These are phyloP conservation scores for Crioceris asparagi DNA, from an alignment of 2,888 invertebrate genomes.

Conservation along the genomic window DNA sequence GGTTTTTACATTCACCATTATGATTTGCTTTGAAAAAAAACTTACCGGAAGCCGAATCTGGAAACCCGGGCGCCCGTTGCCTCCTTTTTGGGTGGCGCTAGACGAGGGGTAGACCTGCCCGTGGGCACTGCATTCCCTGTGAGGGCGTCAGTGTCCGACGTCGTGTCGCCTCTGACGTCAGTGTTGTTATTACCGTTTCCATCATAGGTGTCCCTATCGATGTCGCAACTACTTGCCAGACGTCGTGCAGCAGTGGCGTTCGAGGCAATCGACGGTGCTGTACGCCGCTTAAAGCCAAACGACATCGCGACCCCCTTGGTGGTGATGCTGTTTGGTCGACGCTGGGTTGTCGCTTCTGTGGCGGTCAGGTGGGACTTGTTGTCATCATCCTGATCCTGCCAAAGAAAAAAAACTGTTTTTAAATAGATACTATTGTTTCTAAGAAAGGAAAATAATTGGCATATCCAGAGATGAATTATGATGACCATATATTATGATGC, in stretches of 20 bases:
- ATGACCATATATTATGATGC: too few species aligned
- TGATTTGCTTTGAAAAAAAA: constrained; percentile 1
- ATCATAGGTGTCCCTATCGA: constrained; percentile 35
- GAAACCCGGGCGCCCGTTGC: constrained; percentile 52
- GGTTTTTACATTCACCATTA: too few species aligned
- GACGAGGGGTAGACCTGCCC: constrained; percentile 53
- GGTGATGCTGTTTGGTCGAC: too few species aligned
- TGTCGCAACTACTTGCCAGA: constrained; percentile 39
- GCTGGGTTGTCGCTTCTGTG: constrained; percentile 37
- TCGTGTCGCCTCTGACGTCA: constrained; percentile 34
- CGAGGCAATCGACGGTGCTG: constrained; percentile 36
- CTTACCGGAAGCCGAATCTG: constrained; percentile 65
- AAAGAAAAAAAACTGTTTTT: constrained; percentile 9
- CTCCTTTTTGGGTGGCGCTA: constrained; percentile 59
- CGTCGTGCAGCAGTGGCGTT: constrained; percentile 34
- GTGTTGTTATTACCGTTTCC: constrained; percentile 31
- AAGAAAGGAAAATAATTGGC: too few species aligned
- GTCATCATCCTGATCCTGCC: constrained; percentile 24
- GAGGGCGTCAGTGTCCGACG: constrained; percentile 28
- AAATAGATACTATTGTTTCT: too few species aligned
- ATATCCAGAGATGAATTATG: too few species aligned
- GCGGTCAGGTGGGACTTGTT: constrained; percentile 14
- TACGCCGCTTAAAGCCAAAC: constrained; percentile 68
- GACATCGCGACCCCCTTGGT: constrained; percentile 70
- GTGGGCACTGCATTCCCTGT: constrained; percentile 38